A percentile compares a stretch with the other conserved stretches of the same genome.
These are phyloP conservation scores for Mionectes olivaceus DNA, from an alignment of 2,797 vertebrate genomes.

Conservation along the genomic window DNA sequence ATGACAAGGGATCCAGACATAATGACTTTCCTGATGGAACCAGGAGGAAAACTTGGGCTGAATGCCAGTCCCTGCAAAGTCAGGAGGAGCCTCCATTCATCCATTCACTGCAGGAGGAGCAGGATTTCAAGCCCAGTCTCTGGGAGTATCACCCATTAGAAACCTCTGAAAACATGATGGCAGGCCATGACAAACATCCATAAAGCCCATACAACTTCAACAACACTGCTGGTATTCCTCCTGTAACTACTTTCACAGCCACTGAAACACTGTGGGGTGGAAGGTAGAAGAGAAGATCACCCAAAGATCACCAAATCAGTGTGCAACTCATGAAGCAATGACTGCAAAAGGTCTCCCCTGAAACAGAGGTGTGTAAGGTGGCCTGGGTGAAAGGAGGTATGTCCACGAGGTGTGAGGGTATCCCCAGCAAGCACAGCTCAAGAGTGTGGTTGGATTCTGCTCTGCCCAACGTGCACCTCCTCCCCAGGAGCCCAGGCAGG, in stretches of 20 bases:
- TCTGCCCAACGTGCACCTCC: background rate
- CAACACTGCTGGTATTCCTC: background rate
- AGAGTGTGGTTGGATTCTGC: background rate
- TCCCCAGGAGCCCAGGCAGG: fast-evolving
- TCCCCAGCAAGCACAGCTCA: background rate
- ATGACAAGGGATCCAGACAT: fast-evolving
- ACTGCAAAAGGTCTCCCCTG: background rate
- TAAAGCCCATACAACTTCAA: background rate
- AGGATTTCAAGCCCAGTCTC: background rate
- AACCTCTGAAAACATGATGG: background rate
- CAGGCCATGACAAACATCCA: background rate
- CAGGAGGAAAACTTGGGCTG: background rate
- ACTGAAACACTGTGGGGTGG: background rate
- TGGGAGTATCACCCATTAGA: fast-evolving
- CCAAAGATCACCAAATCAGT: background rate
- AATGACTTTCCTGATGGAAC: fast-evolving
- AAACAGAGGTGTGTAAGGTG: background rate
- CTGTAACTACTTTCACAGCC: background rate
- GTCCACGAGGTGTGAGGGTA: background rate
- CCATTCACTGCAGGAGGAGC: background rate
- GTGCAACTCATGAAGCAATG: background rate
- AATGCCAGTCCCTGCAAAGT: background rate
- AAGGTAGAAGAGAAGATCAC: background rate
- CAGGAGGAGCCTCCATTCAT: background rate
- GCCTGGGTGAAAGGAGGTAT: background rate